Evolutionary conservation across 2,113 vertebrate genomes (phyloP), one percentile per base, ranked within the genome.

Genomic region (Cisticola juncidis): DNA sequence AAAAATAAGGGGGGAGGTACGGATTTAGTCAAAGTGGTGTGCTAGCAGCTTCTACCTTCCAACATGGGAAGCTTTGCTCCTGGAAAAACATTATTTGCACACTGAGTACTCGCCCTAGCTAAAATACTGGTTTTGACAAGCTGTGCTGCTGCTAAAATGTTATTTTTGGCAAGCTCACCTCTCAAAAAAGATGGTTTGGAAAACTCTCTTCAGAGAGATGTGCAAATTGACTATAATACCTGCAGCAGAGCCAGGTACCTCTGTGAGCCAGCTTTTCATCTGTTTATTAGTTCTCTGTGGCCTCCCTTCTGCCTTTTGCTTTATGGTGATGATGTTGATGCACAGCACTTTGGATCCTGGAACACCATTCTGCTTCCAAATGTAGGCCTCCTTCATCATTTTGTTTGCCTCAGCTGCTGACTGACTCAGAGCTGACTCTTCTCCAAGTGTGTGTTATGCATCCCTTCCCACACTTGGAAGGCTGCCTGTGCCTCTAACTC

Each of bases 51-150:
- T 95, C 80, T 90, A 73, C 91, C 81, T 95, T 97, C 91, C 91
- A 90, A 78, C 81, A 93, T 58, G 71, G 65, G 57, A 87, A 92
- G 57, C 48, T 95, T 93, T 92, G 74, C 93, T 95, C 85, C 94
- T 96, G 90, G 92, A 96, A 95, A 98, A 98, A 97, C 64, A 77
- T 81, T 81, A 81, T 97, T 97, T 97, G 94, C 95, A 97, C 93
- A 80, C 92, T 79, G 71, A 60, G 33, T 74, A 74, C 53, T 87
- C 74, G 95, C 86, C 81, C 77, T 29, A 88, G 92, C 88, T 92
- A 81, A 94, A 97, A 95, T 72, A 90, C 96, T 97, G 47, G 19
- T 91, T 97, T 97, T 98, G 97, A 98, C 97, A 96, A 97, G 96
- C 96, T 96, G 92, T 90, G 94, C 66, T 95, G 92, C 91, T 88